Base-by-base conservation (phyloP, 2,113 vertebrate genomes). In the Rhinoptilus africanus region DNA sequence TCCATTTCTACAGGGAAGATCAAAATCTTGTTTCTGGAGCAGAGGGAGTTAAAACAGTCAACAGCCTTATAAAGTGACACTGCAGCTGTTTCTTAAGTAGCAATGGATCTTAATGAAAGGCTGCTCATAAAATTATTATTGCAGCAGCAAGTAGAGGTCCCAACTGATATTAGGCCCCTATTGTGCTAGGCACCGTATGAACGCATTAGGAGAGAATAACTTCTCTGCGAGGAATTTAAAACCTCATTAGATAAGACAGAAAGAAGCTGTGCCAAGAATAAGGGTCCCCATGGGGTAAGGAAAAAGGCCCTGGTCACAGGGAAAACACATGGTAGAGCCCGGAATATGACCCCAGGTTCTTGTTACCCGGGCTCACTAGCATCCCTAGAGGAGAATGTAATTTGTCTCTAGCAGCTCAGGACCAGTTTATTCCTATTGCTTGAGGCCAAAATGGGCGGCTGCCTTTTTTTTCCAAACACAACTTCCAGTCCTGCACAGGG, bases 51-150 rank as follows among this genome's bases (percentile, higher is more conserved):
- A 88, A 95, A 91, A 82, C 27, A 89, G 57, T 89, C 64, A 87
- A 68, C 48, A 75, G 81, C 15, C 39, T 89, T 95, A 88, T n/a
- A 76, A 94, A 79, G 57, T 88, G 87, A 57, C 57, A 88, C 27
- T 60, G 84, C 94, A 96, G 74, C 91, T 91, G 93, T 84, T 96
- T 95, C 74, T 73, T 82, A 92, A 91, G 32, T 66, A 89, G 69
- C 57, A 82, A 76, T 88, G 35, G 69, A 92, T 95, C 91, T 92
- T 96, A 94, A 88, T 92, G 87, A 89, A 91, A 94, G 62, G 57
- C 74, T 75, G 87, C 60, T 94, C 85, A 88, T 79, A 79, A 93
- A 96, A 94, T 93, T 94, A 85, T 88, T 91, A 81, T 72, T 47
- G 5, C 69, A 82, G 74, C 84, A 91, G 87, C 94, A 93, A 94